phyloP scores from a whole-genome alignment of 2,113 vertebrate genomes.

The Brienomyrus brachyistius region DNA sequence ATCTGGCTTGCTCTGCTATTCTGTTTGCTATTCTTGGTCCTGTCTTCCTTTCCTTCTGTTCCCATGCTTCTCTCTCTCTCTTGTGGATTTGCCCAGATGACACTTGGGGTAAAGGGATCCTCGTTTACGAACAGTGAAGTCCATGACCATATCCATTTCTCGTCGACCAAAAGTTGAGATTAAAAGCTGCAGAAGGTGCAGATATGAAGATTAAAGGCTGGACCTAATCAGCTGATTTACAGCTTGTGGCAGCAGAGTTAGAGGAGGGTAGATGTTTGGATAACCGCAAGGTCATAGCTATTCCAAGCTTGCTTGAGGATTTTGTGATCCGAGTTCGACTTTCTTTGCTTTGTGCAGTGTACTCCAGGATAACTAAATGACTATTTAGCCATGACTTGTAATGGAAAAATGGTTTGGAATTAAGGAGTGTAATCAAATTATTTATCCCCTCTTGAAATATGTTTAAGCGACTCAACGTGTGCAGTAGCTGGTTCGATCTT shows the following conservation, averaged over 20 bases:
- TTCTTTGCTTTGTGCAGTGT: neutral
- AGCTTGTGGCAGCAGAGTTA: constrained; percentile 29
- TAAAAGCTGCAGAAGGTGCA: neutral
- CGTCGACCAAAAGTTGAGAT: neutral
- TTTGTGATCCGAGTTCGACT: constrained; percentile 25
- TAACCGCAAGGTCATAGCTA: constrained; percentile 31
- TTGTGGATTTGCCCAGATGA: neutral
- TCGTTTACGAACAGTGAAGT: neutral
- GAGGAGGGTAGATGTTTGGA: constrained; percentile 28
- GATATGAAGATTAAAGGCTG: constrained; percentile 11
- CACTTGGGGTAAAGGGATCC: neutral
- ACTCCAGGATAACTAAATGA: neutral
- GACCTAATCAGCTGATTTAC: constrained; percentile 43
- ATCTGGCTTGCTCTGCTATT: constrained; percentile 8
- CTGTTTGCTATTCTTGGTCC: neutral
- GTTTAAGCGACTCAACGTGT: neutral
- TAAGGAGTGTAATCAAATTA: neutral
- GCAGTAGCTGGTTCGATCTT: neutral
- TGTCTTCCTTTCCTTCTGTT: neutral
- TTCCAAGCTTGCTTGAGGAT: constrained; percentile 16
- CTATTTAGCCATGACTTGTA: constrained; percentile 22
- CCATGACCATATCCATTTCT: neutral
- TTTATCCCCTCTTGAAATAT: neutral
- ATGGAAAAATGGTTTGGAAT: neutral
- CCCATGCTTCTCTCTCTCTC: neutral